Conservation (phyloP, 2,113 vertebrate genomes). For the Pan paniscus region DNA sequence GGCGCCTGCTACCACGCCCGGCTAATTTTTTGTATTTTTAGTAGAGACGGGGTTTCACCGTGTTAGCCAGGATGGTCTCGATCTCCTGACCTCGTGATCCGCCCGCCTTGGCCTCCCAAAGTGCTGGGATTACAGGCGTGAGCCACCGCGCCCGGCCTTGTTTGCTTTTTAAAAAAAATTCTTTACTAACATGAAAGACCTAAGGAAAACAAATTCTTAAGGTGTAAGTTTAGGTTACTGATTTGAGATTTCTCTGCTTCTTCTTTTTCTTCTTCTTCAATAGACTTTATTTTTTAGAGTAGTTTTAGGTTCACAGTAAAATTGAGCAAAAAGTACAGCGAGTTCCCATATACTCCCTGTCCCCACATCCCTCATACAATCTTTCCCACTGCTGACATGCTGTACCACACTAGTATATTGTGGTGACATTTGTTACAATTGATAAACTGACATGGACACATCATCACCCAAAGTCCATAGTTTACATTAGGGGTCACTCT, state of each 20-base stretch:
- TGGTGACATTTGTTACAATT: not conserved
- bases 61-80: no score
- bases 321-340: not conserved
- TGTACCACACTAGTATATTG: not conserved
- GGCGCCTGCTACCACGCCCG: no score
- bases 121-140: no score
- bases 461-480: not conserved
- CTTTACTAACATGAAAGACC: no score
- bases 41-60: no score
- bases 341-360: not conserved
- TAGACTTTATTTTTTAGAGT: not conserved
- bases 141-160: no score
- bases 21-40: no score
- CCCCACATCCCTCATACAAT: not conserved
- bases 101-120: no score
- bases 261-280: not conserved
- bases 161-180: not conserved
- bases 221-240: not conserved
- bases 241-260: not conserved
- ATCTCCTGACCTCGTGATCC: no score
- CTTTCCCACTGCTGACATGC: not conserved
- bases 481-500: not conserved
- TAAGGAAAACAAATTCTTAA: not conserved
- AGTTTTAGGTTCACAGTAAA: not conserved
- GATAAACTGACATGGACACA: not conserved